These are phyloP conservation scores for Tipula confusa DNA, from an alignment of 2,888 invertebrate species.

Conservation along the genomic window DNA sequence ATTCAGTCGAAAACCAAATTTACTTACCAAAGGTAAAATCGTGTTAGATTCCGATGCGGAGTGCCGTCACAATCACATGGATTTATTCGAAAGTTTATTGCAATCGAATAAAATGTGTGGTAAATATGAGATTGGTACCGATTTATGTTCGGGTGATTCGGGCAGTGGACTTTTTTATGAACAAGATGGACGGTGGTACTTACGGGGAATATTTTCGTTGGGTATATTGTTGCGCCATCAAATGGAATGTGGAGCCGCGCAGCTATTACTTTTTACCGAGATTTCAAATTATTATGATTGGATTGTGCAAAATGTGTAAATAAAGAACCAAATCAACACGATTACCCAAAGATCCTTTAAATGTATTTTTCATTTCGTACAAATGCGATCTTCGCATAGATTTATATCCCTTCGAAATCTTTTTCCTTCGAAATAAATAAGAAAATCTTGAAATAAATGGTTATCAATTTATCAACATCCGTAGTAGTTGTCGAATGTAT, in stretches of 20 bases:
- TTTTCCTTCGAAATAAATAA: neutral
- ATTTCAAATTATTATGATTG: neutral
- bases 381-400: neutral
- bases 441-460: neutral
- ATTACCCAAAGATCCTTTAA: neutral
- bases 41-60: neutral
- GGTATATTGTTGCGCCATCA: no score
- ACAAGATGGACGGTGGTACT: neutral
- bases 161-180: constrained; percentile 7
- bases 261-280: neutral
- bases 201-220: neutral
- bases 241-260: neutral
- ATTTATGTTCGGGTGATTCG: neutral
- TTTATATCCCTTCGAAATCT: neutral
- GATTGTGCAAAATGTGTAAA: neutral
- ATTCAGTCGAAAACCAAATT: neutral
- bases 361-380: neutral
- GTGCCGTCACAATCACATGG: neutral
- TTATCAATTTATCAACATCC: neutral
- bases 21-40: neutral
- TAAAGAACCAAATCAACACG: neutral
- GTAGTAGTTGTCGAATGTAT: neutral
- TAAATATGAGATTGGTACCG: neutral
- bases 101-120: neutral
- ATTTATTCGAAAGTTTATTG: neutral